Conservation (phyloP, 1,140 invertebrate species). For the Frieseomelitta varia region DNA sequence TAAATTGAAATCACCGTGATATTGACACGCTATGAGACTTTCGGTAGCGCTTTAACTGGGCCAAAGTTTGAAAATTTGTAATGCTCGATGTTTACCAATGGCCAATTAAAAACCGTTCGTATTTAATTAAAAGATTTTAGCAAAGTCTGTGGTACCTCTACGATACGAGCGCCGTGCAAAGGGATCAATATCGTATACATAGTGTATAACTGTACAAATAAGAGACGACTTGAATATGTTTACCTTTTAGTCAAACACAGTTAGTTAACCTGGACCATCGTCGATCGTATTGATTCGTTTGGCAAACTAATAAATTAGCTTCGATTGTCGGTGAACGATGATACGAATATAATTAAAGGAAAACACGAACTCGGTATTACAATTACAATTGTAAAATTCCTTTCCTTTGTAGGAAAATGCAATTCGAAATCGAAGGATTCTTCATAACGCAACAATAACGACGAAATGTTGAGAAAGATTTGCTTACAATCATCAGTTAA, state of each 20-base stretch:
- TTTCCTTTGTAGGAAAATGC: background rate
- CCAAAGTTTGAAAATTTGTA: slow-evolving; percentile 70
- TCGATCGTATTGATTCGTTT: background rate
- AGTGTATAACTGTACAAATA: slow-evolving; percentile 32
- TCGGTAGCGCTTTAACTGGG: slow-evolving; percentile 60
- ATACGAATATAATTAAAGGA: background rate
- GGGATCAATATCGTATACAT: slow-evolving; percentile 18
- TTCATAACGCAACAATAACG: background rate
- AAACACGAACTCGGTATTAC: background rate
- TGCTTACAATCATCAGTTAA: background rate
- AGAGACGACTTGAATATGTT: slow-evolving; percentile 22
- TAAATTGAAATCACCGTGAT: background rate
- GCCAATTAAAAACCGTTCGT: slow-evolving; percentile 75
- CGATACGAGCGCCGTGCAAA: background rate
- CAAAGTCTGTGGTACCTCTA: slow-evolving; percentile 22
- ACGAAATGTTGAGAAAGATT: background rate
- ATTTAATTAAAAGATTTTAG: slow-evolving; percentile 75
- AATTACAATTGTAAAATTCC: background rate
- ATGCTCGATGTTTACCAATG: slow-evolving; percentile 57
- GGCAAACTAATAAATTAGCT: slow-evolving; percentile 23
- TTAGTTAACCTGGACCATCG: slow-evolving; percentile 6
- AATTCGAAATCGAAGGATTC: background rate
- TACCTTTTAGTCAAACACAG: slow-evolving; percentile 3
- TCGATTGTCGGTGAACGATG: background rate
- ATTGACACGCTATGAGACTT: slow-evolving; percentile 36